phyloP scores from a whole-genome alignment of 2,797 vertebrate species.

The Echiichthys vipera region DNA sequence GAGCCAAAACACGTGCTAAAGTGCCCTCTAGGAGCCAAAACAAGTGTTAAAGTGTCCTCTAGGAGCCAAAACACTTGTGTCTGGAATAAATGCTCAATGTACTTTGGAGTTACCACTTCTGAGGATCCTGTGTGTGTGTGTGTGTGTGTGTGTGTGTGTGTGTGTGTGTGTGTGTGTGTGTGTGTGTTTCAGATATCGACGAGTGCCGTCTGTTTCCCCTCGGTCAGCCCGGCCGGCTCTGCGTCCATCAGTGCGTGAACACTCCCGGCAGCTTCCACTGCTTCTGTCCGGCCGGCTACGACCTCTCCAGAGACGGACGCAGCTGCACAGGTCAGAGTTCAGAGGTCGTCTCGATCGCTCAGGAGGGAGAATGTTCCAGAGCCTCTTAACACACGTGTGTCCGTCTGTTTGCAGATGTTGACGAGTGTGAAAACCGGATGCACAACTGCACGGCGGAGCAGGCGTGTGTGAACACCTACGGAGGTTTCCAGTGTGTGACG shows the following conservation, averaged over 20 bases:
- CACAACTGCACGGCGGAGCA: constrained; percentile 85
- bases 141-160: too few relatives aligned
- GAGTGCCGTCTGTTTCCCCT: constrained; percentile 88
- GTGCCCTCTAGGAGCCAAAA: too few relatives aligned
- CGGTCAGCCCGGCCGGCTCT: constrained; percentile 81
- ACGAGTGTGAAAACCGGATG: constrained; percentile 83
- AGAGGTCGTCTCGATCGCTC: fast-evolving
- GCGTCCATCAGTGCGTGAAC: constrained; percentile 87
- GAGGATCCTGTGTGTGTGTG: too few relatives aligned
- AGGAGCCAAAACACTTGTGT: too few relatives aligned
- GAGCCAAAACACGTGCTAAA: too few relatives aligned
- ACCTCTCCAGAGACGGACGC: constrained; percentile 78
- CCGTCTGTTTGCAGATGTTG: constrained; percentile 78
- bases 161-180: too few relatives aligned
- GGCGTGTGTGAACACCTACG: constrained; percentile 87
- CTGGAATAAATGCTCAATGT: too few relatives aligned
- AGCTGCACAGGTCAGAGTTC: constrained; percentile 84
- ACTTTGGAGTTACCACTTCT: too few relatives aligned
- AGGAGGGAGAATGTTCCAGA: background rate
- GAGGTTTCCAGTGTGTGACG: constrained; percentile 83
- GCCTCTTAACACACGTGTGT: background rate
- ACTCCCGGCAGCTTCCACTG: constrained; percentile 89
- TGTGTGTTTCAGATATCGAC: constrained; percentile 83
- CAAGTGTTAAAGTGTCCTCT: too few relatives aligned
- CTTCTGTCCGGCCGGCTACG: constrained; percentile 86